Evolutionary conservation across 1,140 invertebrate genomes (phyloP).

Genomic region (Euwallacea fornicatus): DNA sequence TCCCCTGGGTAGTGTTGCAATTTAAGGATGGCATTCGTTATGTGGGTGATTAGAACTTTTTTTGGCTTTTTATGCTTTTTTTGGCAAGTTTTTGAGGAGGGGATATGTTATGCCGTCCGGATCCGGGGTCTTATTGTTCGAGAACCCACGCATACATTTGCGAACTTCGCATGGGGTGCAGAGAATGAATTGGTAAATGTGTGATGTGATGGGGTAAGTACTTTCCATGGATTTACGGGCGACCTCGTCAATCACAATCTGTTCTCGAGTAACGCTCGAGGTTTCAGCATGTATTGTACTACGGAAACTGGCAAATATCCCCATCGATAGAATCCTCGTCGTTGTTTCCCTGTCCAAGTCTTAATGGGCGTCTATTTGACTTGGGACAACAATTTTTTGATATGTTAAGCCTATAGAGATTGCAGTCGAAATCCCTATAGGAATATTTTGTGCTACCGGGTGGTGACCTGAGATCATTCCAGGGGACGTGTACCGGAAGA

Average conservation of each 20-base stretch:
- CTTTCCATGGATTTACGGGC: too few species aligned
- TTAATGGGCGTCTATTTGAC: neutral
- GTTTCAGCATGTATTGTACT: neutral
- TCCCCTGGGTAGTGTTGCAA: constrained; percentile 40
- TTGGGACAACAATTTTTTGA: neutral
- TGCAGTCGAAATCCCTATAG: neutral
- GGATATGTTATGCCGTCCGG: constrained; percentile 42
- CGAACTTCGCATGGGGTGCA: neutral
- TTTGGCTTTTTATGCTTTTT: too few species aligned
- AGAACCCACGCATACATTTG: neutral
- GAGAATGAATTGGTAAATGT: neutral
- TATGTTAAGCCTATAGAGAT: neutral
- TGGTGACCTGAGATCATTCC: neutral
- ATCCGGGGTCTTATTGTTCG: constrained; percentile 46
- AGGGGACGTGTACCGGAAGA: neutral
- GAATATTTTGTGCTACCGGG: neutral
- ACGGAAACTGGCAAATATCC: neutral
- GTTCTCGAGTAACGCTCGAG: too few species aligned
- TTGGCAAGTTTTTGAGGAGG: constrained; percentile 43
- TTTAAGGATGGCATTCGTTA: constrained; percentile 45
- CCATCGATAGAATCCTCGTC: too few species aligned
- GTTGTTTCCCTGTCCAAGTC: neutral
- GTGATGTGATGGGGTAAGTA: neutral
- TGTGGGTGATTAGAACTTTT: constrained; percentile 36
- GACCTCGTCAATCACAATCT: too few species aligned